phyloP scores from a whole-genome alignment of 2,888 invertebrate species.

The Acrocyrtus sp. region DNA sequence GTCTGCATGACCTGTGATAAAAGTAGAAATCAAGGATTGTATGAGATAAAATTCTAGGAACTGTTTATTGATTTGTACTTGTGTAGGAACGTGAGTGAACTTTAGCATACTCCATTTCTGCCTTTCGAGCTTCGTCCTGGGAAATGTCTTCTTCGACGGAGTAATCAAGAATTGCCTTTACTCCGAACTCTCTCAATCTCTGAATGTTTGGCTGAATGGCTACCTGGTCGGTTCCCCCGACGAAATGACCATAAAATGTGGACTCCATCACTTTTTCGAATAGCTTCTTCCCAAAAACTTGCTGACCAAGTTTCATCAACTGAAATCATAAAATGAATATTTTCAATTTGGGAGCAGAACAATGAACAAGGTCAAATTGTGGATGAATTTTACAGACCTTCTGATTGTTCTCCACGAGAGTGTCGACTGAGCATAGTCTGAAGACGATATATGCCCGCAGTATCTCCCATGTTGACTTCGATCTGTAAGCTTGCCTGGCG shows the following conservation, averaged over 20 bases:
- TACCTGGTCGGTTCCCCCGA: slow-evolving; percentile 93
- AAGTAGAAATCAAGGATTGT: not conserved
- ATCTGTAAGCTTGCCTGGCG: slow-evolving; percentile 88
- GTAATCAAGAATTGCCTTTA: slow-evolving; percentile 98
- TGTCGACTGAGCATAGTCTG: slow-evolving; percentile 86
- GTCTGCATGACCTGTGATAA: slow-evolving; percentile 38
- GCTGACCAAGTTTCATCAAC: slow-evolving; percentile 84
- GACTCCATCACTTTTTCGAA: slow-evolving; percentile 89
- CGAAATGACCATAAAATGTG: slow-evolving; percentile 99
- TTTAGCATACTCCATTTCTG: slow-evolving; percentile 87
- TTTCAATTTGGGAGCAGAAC: no score
- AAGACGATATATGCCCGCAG: slow-evolving; percentile 91
- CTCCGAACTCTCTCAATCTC: slow-evolving; percentile 91
- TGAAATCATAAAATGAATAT: no score
- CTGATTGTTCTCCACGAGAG: slow-evolving; percentile 91
- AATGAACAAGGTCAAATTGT: slow-evolving; percentile 57
- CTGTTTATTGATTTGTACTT: not conserved
- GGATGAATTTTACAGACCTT: no score
- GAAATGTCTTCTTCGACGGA: slow-evolving; percentile 97
- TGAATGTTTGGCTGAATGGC: slow-evolving; percentile 87
- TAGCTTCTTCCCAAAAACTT: slow-evolving; percentile 81
- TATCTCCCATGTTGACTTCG: slow-evolving; percentile 93
- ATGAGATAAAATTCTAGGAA: not conserved
- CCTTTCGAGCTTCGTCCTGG: slow-evolving; percentile 92
- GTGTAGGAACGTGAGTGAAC: not conserved